phyloP scores from a whole-genome alignment of 2,113 vertebrate genomes.

The Narcine bancroftii region DNA sequence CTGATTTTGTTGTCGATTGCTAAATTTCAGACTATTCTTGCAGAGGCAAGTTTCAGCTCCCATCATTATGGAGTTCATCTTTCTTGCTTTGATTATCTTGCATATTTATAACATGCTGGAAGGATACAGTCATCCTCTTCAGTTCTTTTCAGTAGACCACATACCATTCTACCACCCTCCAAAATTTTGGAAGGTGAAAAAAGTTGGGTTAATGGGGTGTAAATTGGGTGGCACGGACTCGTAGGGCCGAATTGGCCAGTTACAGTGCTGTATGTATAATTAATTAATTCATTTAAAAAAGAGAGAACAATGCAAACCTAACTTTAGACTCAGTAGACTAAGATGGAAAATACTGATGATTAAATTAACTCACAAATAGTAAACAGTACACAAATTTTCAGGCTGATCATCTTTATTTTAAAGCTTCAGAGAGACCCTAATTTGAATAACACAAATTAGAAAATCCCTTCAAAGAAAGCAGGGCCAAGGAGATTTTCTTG shows the following conservation, averaged over 20 bases:
- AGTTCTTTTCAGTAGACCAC: neutral
- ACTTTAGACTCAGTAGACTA: neutral
- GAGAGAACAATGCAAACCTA: neutral
- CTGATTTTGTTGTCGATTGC: neutral
- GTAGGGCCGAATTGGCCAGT: no score
- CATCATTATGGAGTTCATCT: neutral
- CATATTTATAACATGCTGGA: neutral
- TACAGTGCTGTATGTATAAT: no score
- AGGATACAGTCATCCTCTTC: neutral
- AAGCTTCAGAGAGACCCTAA: neutral
- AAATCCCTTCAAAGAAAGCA: neutral
- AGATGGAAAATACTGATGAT: neutral
- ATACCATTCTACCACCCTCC: neutral
- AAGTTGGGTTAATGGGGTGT: no score
- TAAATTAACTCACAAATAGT: neutral
- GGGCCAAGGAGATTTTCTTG: neutral
- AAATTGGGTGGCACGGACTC: no score
- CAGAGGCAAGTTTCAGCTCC: neutral
- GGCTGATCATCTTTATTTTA: neutral
- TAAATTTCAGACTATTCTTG: neutral
- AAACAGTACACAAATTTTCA: neutral
- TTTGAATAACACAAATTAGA: neutral
- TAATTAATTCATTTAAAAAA: no score
- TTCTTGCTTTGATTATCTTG: neutral
- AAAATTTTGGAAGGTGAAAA: neutral